phyloP scores from a whole-genome alignment of 1,140 invertebrate species.

The Cecropterus lyciades region DNA sequence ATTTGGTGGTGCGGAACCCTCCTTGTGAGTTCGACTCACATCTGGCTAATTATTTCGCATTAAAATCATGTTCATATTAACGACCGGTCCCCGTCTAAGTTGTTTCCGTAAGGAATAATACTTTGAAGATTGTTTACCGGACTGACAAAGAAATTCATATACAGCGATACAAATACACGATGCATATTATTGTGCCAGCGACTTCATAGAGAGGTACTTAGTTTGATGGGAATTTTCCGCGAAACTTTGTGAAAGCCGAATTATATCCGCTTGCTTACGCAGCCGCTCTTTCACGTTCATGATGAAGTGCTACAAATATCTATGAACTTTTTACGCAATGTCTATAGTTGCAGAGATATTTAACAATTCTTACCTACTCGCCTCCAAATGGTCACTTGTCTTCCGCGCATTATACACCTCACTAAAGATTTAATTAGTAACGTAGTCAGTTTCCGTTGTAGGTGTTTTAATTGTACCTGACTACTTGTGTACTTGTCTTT shows the following conservation, averaged over 20 bases:
- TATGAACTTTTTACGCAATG: too few relatives aligned
- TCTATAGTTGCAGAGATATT: too few relatives aligned
- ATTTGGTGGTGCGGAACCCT: too few relatives aligned
- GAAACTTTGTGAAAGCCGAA: slow-evolving; percentile 19
- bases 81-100: slow-evolving; percentile 47
- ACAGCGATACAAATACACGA: slow-evolving; percentile 21
- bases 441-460: too few relatives aligned
- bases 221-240: slow-evolving; percentile 21
- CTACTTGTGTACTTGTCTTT: too few relatives aligned
- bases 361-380: too few relatives aligned
- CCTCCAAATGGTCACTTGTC: too few relatives aligned
- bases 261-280: slow-evolving; percentile 23
- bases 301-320: slow-evolving; percentile 8
- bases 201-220: slow-evolving; percentile 33
- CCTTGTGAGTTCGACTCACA: too few relatives aligned
- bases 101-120: slow-evolving; percentile 50
- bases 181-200: slow-evolving; percentile 31
- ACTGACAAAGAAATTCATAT: slow-evolving; percentile 37
- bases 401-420: too few relatives aligned
- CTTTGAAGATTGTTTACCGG: slow-evolving; percentile 32
- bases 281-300: slow-evolving; percentile 15
- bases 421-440: too few relatives aligned
- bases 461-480: too few relatives aligned
- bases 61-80: slow-evolving; percentile 62
- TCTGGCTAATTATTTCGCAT: slow-evolving; percentile 44